phyloP scores from a whole-genome alignment of 2,888 invertebrate species.

The Eristalis pertinax region DNA sequence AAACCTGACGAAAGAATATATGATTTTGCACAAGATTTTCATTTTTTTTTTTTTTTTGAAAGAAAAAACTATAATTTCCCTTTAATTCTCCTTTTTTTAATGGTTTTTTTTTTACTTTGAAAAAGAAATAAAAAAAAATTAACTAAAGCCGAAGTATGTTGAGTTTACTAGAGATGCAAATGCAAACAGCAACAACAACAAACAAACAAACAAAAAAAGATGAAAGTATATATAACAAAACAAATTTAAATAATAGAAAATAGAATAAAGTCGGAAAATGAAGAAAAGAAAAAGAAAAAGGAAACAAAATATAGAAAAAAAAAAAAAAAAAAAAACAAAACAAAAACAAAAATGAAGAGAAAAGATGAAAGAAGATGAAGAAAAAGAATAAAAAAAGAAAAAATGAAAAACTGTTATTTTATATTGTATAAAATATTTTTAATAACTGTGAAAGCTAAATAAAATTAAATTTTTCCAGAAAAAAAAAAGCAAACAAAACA shows the following conservation, averaged over 20 bases:
- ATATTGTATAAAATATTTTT: slow-evolving; percentile 82
- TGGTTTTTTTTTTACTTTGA: slow-evolving; percentile 12
- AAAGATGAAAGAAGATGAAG: slow-evolving; percentile 75
- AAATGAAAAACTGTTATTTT: slow-evolving; percentile 80
- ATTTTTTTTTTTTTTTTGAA: slow-evolving; percentile 75
- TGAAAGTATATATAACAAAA: slow-evolving; percentile 73
- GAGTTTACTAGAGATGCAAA: slow-evolving; percentile 23
- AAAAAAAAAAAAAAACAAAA: slow-evolving; percentile 68
- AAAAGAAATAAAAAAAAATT: slow-evolving; percentile 11
- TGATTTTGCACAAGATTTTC: slow-evolving; percentile 77
- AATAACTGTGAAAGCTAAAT: slow-evolving; percentile 82
- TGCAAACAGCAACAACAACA: slow-evolving; percentile 71
- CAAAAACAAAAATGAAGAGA: slow-evolving; percentile 74
- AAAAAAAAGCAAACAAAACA: slow-evolving; percentile 65
- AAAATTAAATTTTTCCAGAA: slow-evolving; percentile 77
- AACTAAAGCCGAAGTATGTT: slow-evolving; percentile 60
- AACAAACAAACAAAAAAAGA: slow-evolving; percentile 58
- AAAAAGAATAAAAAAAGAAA: slow-evolving; percentile 49
- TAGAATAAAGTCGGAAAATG: slow-evolving; percentile 64
- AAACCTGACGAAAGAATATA: slow-evolving; percentile 58
- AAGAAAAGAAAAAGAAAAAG: slow-evolving; percentile 74
- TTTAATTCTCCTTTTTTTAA: slow-evolving; percentile 71
- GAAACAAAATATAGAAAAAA: slow-evolving; percentile 73
- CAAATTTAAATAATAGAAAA: slow-evolving; percentile 74
- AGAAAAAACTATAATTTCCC: slow-evolving; percentile 62